phyloP scores from a whole-genome alignment of 2,888 invertebrate genomes.

The Leucania comma region DNA sequence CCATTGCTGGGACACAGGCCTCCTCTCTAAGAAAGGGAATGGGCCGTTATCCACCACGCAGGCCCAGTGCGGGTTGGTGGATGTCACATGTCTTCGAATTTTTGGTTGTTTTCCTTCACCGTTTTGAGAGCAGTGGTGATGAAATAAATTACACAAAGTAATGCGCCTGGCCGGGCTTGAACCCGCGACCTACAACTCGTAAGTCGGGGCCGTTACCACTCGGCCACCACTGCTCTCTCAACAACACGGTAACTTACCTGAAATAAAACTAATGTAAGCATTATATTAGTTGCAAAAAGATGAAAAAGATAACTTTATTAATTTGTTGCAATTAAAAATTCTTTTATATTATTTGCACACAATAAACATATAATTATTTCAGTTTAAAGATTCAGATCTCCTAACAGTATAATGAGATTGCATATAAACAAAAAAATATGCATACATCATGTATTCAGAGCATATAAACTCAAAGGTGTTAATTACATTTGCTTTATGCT shows the following conservation, averaged over 20 bases:
- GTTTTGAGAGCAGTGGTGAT: no score
- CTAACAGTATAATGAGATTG: constrained; percentile 36
- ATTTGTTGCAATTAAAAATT: constrained; percentile 29
- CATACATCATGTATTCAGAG: constrained; percentile 48
- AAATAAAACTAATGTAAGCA: not conserved
- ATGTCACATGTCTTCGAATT: no score
- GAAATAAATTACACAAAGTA: no score
- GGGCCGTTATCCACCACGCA: no score
- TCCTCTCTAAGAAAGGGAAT: no score
- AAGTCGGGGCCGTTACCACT: no score
- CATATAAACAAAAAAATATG: constrained; percentile 26
- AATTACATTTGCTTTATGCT: constrained; percentile 30
- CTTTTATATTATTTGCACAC: constrained; percentile 17
- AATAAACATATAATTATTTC: constrained; percentile 23
- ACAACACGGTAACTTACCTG: not conserved
- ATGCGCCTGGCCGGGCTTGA: no score
- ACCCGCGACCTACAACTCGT: no score
- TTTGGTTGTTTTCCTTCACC: no score
- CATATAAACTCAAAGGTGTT: constrained; percentile 37
- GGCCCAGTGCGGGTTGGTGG: no score
- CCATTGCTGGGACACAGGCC: no score
- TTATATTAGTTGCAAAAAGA: constrained; percentile 18
- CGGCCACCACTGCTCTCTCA: no score
- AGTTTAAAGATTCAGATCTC: constrained; percentile 45
- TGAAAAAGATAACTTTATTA: not conserved